Evolutionary conservation across 2,888 invertebrate species (phyloP), one percentile per base, ranked within the genome.

Genomic region (Phlogophora meticulosa): DNA sequence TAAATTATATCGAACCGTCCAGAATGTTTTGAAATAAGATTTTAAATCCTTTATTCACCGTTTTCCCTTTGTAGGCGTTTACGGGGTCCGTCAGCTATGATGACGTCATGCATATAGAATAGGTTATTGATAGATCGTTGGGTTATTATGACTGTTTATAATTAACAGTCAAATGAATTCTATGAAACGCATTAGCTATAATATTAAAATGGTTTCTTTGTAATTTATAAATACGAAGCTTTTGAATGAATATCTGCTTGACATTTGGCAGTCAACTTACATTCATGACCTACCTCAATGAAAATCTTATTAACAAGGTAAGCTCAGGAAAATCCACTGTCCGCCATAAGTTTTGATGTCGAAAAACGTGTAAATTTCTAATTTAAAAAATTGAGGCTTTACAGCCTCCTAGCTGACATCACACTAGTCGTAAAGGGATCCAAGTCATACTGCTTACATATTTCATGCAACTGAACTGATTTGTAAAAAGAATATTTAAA

Each of bases 31-130:
- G 10, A 57, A 52, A 17, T 40, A 52, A 7, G 2, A 2, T 32
- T 34, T 38, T 2, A 51, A 24, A 24, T 59, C 32, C 0, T 36
- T 10, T 5, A 24, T 11, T 52, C 9, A 22, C 40, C 15, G 1
- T 9, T 7, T 46, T 17, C 22, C 11, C 1, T n/a, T n/a, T 24
- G 10, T 49, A 43, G 52, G 56, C 80, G 77, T 85, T 85, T 84
- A 82, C 73, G 77, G 58, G 70, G 83, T 58, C 58, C 43, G 83
- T 58, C 58, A 46, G 81, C 22, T 77, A 53, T 7, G 17, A 61
- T 72, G 69, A 75, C 70, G 75, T 75, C 52, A 55, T n/a, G 1
- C 13, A 10, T 22, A 10, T 40, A 45, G 10, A 11, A 24, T 49
- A 48, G 20, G 40, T 42, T 56, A 42, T 9, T 20, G 20, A 22